Base-by-base conservation (phyloP, 1,140 invertebrate genomes). In the Trichonephila clavata region DNA sequence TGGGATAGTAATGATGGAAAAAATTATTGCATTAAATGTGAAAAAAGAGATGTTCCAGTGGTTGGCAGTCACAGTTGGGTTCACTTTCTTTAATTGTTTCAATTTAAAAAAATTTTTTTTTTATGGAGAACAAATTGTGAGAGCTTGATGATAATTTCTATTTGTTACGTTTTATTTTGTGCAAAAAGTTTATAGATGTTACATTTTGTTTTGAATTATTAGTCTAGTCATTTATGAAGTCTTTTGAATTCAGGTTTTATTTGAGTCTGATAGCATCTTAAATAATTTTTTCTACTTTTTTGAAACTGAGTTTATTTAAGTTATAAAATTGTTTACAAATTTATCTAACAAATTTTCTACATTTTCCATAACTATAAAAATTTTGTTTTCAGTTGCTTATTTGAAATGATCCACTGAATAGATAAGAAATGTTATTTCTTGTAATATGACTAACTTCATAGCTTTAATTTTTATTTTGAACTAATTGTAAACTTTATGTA, bases 1-100 rank as follows among this genome's bases (percentile, higher is more conserved):
- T 99, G 98, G 98, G 98, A 99, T 95, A 99, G 97, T 96, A 99
- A 99, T 95, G 96, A 96, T 91, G 98, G 98, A 20, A 96, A 96
- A 57, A 99, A 99, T 96, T 99, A 99, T 71, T 92, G 86, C 24
- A 90, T 94, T 59, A 94, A 92, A 68, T 92, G 86, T 87, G 88
- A 94, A 92, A 65, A n/a, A 59, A 92, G 61, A 68, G 86, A 90
- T 77, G 81, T 94, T 59, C 84, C 84, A 43, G 57, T 71, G 0
- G 71, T 88, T 24, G 84, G 84, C 13, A 94, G 59, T 27, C 94
- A 94, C 24, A 94, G 90, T 59, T 94, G 94, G 94, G 94, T 94
- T n/a, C 94, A 94, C 32, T 94, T 94, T 68, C 77, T 94, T 27
- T 94, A 84, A n/a, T n/a, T n/a, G n/a, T n/a, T n/a, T n/a, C n/a